Conservation (phyloP, 2,797 vertebrate genomes). For the Coranthus polyacanthus region DNA sequence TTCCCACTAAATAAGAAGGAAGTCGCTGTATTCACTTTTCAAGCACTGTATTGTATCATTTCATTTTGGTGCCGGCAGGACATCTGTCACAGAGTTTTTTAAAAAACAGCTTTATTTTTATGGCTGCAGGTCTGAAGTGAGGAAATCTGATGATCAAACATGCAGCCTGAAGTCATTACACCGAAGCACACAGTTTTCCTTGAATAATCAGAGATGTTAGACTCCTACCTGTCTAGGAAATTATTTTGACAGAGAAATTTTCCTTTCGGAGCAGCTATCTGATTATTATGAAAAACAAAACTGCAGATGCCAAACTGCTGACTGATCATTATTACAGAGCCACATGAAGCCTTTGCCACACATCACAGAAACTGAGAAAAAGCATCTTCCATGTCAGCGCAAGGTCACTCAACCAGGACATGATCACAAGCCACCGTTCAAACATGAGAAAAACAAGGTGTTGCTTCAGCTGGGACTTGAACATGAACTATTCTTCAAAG, state of each 20-base stretch:
- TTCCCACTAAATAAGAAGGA: constrained; percentile 25
- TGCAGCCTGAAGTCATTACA: constrained; percentile 23
- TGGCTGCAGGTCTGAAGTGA: constrained; percentile 52
- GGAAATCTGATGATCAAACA: constrained; percentile 61
- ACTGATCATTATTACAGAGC: neutral
- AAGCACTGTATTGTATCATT: constrained; percentile 35
- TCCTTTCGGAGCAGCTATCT: neutral
- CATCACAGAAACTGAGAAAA: constrained; percentile 11
- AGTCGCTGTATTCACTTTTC: constrained; percentile 26
- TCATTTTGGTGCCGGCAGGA: constrained; percentile 40
- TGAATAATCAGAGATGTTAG: constrained; percentile 9
- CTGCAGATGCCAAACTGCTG: neutral
- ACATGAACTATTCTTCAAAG: neutral
- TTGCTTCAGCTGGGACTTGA: constrained; percentile 23
- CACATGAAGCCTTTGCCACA: constrained; percentile 25
- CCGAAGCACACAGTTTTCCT: constrained; percentile 1
- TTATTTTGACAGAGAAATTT: neutral
- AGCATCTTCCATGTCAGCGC: neutral
- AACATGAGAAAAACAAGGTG: constrained; percentile 20
- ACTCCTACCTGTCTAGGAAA: neutral
- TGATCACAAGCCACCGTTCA: constrained; percentile 17
- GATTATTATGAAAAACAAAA: neutral
- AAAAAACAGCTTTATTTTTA: constrained; percentile 63
- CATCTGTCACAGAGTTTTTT: constrained; percentile 59
- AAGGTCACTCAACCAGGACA: constrained; percentile 24